Conservation (phyloP, 1,140 invertebrate species). For the Pantala flavescens region DNA sequence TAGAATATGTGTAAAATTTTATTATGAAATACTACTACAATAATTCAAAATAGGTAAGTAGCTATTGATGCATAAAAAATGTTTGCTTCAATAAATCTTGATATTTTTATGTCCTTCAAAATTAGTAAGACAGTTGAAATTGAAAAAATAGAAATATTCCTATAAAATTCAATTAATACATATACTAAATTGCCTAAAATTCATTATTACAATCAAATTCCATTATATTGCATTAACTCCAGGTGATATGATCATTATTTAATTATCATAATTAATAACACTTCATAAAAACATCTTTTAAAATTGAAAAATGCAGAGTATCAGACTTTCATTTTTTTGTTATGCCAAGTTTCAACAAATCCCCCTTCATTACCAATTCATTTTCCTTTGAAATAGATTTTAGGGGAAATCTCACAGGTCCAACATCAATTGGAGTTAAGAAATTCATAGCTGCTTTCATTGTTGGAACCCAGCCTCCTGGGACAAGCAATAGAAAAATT, state of each 20-base stretch:
- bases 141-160: background rate
- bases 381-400: background rate
- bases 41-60: too few relatives aligned
- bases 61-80: too few relatives aligned
- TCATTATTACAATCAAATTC: background rate
- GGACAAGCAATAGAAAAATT: too few relatives aligned
- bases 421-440: conserved; percentile 44
- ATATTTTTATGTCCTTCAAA: too few relatives aligned
- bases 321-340: too few relatives aligned
- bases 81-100: too few relatives aligned
- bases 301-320: too few relatives aligned
- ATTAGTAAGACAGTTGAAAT: background rate
- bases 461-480: conserved; percentile 45
- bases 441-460: conserved; percentile 56
- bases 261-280: too few relatives aligned
- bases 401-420: conserved; percentile 36
- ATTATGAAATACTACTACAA: too few relatives aligned
- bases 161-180: background rate
- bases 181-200: background rate
- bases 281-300: too few relatives aligned
- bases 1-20: too few relatives aligned
- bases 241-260: too few relatives aligned
- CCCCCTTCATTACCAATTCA: background rate
- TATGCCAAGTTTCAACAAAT: background rate
- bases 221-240: background rate